Percentiles rank a stretch among this genome's conserved stretches.
Conservation (phyloP, 2,797 vertebrate genomes). For the Glossophaga mutica region DNA sequence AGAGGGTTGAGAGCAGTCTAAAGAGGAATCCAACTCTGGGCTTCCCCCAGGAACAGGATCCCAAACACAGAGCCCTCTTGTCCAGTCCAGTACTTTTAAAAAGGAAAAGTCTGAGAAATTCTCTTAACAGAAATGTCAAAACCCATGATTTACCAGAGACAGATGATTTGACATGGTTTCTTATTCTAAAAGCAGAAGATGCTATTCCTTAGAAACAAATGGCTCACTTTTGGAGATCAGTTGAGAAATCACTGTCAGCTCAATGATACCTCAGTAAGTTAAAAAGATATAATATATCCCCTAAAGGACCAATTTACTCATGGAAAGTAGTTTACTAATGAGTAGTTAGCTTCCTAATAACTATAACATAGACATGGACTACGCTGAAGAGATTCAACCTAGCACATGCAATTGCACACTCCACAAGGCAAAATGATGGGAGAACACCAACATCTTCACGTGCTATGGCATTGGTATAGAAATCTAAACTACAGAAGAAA, state of each 20-base stretch:
- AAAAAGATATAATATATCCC: slow-evolving; percentile 9
- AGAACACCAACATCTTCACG: slow-evolving; percentile 41
- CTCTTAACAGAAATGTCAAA: slow-evolving; percentile 63
- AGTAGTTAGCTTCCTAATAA: slow-evolving; percentile 27
- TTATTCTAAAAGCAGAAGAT: slow-evolving; percentile 59
- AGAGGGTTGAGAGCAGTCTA: neutral
- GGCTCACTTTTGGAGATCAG: neutral
- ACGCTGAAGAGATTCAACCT: slow-evolving; percentile 52
- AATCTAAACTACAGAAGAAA: neutral
- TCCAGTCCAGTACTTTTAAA: slow-evolving; percentile 35
- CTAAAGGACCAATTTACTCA: slow-evolving; percentile 8
- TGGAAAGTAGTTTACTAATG: neutral
- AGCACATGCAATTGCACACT: slow-evolving; percentile 49
- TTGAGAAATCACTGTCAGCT: slow-evolving; percentile 25
- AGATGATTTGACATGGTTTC: slow-evolving; percentile 53
- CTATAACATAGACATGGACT: slow-evolving; percentile 21
- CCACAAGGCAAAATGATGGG: slow-evolving; percentile 39
- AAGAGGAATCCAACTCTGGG: neutral
- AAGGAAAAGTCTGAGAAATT: slow-evolving; percentile 58
- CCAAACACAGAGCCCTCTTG: neutral
- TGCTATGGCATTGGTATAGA: neutral
- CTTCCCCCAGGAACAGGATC: neutral
- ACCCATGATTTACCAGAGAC: slow-evolving; percentile 62
- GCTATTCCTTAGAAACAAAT: slow-evolving; percentile 23
- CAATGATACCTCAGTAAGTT: neutral